phyloP scores from a whole-genome alignment of 1,140 invertebrate species.

The Drosophila subobscura region DNA sequence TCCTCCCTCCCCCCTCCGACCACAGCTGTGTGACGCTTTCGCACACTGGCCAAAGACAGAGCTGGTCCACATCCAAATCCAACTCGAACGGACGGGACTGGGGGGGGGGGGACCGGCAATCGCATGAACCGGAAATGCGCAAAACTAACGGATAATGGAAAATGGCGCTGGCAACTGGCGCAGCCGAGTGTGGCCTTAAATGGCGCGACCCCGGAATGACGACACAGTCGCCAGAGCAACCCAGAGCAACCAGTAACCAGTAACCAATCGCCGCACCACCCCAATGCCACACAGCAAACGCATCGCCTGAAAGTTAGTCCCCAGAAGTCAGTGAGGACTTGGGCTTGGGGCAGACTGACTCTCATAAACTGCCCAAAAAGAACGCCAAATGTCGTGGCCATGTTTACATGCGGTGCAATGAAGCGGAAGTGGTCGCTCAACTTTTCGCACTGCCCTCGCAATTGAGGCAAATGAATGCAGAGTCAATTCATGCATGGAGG shows the following conservation, averaged over 20 bases:
- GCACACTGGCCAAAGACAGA: too few relatives aligned
- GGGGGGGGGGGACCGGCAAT: constrained; percentile 34
- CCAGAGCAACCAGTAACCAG: neutral
- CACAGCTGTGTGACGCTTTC: too few relatives aligned
- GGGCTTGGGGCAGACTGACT: neutral
- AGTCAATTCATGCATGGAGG: constrained; percentile 46
- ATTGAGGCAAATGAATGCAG: constrained; percentile 76
- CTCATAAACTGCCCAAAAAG: constrained; percentile 59
- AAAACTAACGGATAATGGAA: constrained; percentile 80
- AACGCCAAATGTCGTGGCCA: constrained; percentile 79
- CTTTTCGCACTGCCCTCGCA: constrained; percentile 49
- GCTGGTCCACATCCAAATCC: neutral
- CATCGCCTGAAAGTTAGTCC: constrained; percentile 8
- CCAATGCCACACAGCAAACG: neutral
- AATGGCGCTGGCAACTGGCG: constrained; percentile 66
- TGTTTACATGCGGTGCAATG: constrained; percentile 77
- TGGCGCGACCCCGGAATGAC: constrained; percentile 43
- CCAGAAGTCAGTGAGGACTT: constrained; percentile 7
- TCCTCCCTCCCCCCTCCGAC: neutral
- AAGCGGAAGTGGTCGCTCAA: constrained; percentile 70
- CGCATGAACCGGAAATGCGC: constrained; percentile 74
- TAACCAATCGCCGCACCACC: too few relatives aligned
- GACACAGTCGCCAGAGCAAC: too few relatives aligned
- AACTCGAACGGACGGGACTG: neutral
- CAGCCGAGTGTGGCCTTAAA: constrained; percentile 64